Percentiles rank a stretch among this genome's conserved stretches.
Evolutionary conservation across 2,797 vertebrate species (phyloP).

Genomic region (Microchirus variegatus): DNA sequence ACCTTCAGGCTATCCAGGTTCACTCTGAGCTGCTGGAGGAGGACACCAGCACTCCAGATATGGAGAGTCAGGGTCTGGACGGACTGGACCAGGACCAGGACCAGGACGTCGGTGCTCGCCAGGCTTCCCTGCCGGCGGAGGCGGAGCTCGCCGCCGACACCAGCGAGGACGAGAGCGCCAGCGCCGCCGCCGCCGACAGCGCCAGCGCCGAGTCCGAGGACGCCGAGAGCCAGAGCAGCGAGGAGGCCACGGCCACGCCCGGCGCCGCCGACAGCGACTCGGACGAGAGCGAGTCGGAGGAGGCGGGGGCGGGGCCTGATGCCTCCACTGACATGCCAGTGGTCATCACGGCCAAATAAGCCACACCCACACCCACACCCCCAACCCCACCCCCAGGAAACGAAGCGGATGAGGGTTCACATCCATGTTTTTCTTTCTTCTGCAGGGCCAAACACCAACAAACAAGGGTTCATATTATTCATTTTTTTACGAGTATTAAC

Average conservation of each 20-base stretch:
- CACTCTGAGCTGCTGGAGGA: constrained; percentile 73
- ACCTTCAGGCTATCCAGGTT: constrained; percentile 73
- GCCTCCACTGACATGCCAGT: constrained; percentile 49
- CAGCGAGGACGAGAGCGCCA: constrained; percentile 49
- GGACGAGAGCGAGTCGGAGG: constrained; percentile 71
- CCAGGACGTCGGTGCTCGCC: constrained; percentile 42
- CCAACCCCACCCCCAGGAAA: constrained; percentile 2
- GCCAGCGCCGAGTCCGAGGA: constrained; percentile 66
- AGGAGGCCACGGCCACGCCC: constrained; percentile 75
- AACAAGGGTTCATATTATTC: constrained; percentile 11
- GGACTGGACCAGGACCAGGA: constrained; percentile 61
- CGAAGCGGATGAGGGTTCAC: constrained; percentile 13
- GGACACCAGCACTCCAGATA: constrained; percentile 81
- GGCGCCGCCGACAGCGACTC: constrained; percentile 73
- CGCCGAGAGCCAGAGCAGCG: constrained; percentile 76
- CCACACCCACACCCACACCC: constrained; percentile 4
- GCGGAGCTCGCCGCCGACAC: constrained; percentile 43
- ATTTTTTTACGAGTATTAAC: constrained; percentile 29
- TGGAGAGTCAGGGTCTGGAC: constrained; percentile 76
- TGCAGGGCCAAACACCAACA: constrained; percentile 45
- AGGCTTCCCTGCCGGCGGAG: constrained; percentile 54
- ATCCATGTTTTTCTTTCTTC: constrained; percentile 29
- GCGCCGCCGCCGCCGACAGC: constrained; percentile 41
- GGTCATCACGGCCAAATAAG: constrained; percentile 79
- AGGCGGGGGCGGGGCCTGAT: constrained; percentile 38